Conservation (phyloP, 2,888 invertebrate genomes). For the Anaspis maculata region DNA sequence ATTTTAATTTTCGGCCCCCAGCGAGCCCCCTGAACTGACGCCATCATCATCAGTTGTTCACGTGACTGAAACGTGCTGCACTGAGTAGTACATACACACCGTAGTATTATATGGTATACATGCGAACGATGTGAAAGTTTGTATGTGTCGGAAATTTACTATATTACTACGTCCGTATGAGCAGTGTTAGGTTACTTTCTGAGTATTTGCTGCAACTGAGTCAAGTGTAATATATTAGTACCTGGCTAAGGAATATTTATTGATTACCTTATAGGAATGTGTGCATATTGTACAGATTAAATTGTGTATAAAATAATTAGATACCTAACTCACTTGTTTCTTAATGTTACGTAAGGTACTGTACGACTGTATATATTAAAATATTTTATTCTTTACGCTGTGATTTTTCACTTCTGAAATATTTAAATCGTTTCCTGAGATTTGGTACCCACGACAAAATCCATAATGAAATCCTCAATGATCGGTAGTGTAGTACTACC, state of each 20-base stretch:
- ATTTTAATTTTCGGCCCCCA: constrained; percentile 31
- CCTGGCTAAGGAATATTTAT: constrained; percentile 43
- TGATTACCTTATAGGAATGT: constrained; percentile 31
- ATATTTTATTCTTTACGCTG: constrained; percentile 29
- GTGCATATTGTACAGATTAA: constrained; percentile 32
- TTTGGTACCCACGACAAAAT: too few relatives aligned
- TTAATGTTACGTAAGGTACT: constrained; percentile 32
- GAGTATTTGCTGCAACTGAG: constrained; percentile 27
- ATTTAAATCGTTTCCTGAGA: too few relatives aligned
- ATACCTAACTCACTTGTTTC: constrained; percentile 27
- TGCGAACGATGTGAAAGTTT: constrained; percentile 17
- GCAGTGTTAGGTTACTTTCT: too few relatives aligned
- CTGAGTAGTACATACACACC: too few relatives aligned
- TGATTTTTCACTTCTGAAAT: too few relatives aligned
- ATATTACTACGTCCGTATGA: too few relatives aligned
- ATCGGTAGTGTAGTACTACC: too few relatives aligned
- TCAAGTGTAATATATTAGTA: constrained; percentile 42
- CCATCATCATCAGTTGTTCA: constrained; percentile 15
- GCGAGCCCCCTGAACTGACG: too few relatives aligned
- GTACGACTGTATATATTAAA: constrained; percentile 39
- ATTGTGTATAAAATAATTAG: constrained; percentile 24
- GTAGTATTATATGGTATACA: too few relatives aligned
- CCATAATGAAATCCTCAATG: too few relatives aligned
- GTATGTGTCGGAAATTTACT: constrained; percentile 9
- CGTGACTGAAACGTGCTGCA: constrained; percentile 16